Percentiles rank a stretch among this genome's conserved stretches.
phyloP scores from a whole-genome alignment of 2,797 vertebrate species.

The Scarus forsteni region DNA sequence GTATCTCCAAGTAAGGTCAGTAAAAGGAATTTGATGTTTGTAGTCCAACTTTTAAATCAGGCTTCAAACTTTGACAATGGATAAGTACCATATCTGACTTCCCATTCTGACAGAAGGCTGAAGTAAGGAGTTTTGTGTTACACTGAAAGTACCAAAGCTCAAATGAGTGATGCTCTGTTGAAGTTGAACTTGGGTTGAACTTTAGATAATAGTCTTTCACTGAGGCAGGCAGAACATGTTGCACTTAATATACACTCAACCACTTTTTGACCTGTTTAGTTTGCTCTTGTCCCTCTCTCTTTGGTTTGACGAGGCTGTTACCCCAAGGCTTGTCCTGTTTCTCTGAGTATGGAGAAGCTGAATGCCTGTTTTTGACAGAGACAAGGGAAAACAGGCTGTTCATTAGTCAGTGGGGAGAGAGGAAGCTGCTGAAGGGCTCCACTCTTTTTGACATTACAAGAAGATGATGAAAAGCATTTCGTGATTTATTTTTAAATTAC shows the following conservation, averaged over 20 bases:
- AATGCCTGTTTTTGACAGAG: constrained; percentile 2
- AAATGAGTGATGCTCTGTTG: constrained; percentile 7
- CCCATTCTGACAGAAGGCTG: too few relatives aligned
- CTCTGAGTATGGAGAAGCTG: constrained; percentile 3
- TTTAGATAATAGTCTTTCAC: constrained; percentile 11
- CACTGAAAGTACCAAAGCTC: too few relatives aligned
- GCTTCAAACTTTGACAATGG: too few relatives aligned
- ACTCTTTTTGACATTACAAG: background rate
- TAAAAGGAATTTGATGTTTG: too few relatives aligned
- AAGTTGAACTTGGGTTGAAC: constrained; percentile 7
- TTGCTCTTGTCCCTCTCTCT: constrained; percentile 17
- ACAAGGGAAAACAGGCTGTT: constrained; percentile 4
- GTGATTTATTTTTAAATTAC: background rate
- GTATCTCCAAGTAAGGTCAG: too few relatives aligned
- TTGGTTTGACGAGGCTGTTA: constrained; percentile 13
- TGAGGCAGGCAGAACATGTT: constrained; percentile 7
- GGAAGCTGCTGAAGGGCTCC: background rate
- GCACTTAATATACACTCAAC: constrained; percentile 15
- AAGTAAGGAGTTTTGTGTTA: background rate
- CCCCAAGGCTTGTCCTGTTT: constrained; percentile 15
- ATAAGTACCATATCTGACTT: background rate
- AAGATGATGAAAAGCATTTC: background rate
- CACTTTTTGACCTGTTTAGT: constrained; percentile 35
- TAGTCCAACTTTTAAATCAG: too few relatives aligned
- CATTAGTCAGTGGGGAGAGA: background rate